Conservation (phyloP, 2,113 vertebrate genomes). For the Boulengeromyrus knoepffleri region DNA sequence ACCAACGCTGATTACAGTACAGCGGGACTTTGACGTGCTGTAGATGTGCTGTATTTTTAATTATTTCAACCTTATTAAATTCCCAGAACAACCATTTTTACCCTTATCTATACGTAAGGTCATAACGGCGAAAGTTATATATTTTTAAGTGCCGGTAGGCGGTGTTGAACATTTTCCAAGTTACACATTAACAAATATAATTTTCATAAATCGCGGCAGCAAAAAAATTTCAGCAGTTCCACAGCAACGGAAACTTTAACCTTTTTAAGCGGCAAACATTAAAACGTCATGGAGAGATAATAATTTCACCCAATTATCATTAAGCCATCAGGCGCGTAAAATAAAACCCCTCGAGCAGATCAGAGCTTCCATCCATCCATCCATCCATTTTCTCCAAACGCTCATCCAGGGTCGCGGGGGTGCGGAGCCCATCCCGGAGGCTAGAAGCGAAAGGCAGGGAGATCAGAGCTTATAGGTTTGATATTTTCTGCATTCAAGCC, state of each 20-base stretch:
- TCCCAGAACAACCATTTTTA: neutral
- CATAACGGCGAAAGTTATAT: slow-evolving; percentile 14
- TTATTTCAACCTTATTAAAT: neutral
- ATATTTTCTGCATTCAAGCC: neutral
- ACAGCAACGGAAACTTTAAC: slow-evolving; percentile 25
- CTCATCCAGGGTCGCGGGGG: neutral
- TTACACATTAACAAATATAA: slow-evolving; percentile 32
- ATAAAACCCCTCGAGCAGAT: neutral
- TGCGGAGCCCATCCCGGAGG: neutral
- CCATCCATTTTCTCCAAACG: neutral
- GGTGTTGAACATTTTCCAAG: slow-evolving; percentile 39
- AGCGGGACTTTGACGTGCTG: neutral
- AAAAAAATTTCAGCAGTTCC: slow-evolving; percentile 11
- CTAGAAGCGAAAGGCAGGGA: neutral
- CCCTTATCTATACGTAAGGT: slow-evolving; percentile 23
- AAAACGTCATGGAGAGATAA: slow-evolving; percentile 38
- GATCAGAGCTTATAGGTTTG: neutral
- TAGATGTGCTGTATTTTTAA: neutral
- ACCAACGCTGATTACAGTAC: neutral
- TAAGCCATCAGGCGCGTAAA: neutral
- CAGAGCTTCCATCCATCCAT: neutral
- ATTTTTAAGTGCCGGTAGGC: slow-evolving; percentile 12
- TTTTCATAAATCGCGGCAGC: slow-evolving; percentile 41
- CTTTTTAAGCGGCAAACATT: slow-evolving; percentile 24
- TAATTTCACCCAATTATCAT: slow-evolving; percentile 7